phyloP scores from a whole-genome alignment of 1,140 invertebrate genomes.

The Cheumatopsyche charites region DNA sequence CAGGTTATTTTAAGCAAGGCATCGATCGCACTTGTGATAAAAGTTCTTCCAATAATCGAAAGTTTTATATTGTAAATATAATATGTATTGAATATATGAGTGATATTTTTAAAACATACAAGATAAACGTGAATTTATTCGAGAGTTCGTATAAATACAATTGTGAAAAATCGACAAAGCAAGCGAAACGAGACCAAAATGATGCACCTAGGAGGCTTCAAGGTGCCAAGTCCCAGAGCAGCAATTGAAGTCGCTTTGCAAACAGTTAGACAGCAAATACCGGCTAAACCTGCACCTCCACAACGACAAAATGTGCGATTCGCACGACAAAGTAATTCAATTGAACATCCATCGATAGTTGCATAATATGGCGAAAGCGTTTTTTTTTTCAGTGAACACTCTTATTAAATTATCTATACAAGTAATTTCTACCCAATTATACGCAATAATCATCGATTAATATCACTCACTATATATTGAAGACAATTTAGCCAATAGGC shows the following conservation, averaged over 20 bases:
- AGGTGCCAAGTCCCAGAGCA: conserved; percentile 73
- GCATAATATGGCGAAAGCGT: neutral
- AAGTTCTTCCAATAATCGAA: conserved; percentile 13
- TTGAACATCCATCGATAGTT: conserved; percentile 43
- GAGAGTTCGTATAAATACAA: neutral
- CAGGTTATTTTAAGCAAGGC: too few relatives aligned
- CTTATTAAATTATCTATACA: too few relatives aligned
- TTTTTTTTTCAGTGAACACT: neutral
- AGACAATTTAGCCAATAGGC: too few relatives aligned
- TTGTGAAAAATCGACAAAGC: neutral
- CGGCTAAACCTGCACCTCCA: conserved; percentile 68
- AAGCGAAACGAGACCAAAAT: neutral
- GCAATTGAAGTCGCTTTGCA: conserved; percentile 80
- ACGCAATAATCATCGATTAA: too few relatives aligned
- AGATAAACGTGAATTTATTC: neutral
- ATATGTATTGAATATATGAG: neutral
- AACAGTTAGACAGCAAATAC: conserved; percentile 76
- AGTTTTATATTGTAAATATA: neutral
- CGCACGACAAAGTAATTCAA: conserved; percentile 65
- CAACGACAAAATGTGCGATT: conserved; percentile 66
- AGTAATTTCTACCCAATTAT: too few relatives aligned
- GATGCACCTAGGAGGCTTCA: conserved; percentile 62
- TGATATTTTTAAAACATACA: conserved; percentile 4
- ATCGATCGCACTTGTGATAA: neutral
- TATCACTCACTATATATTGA: too few relatives aligned